Evolutionary conservation across 1,140 invertebrate genomes (phyloP).

Genomic region (Nephila pilipes): DNA sequence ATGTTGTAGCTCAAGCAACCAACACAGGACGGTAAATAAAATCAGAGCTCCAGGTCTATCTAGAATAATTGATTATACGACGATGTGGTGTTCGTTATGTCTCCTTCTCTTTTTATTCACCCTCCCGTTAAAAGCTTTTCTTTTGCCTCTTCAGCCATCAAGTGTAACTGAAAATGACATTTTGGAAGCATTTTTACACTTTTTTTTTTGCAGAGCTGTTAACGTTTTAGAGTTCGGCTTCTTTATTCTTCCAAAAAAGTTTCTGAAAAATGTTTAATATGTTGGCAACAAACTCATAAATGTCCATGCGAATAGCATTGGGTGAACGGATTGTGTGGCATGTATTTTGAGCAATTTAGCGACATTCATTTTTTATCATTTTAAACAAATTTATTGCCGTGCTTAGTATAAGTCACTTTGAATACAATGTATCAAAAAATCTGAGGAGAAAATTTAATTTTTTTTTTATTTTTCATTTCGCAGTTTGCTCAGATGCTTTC

Average conservation of each 20-base stretch:
- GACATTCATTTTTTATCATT: no score
- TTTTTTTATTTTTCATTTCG: no score
- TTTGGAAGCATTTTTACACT: conserved; percentile 33
- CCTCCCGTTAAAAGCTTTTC: conserved; percentile 63
- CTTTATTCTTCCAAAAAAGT: background rate
- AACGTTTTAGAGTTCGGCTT: background rate
- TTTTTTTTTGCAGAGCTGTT: conserved; percentile 21
- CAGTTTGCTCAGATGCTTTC: no score
- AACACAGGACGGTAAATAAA: conserved; percentile 46
- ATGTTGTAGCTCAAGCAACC: conserved; percentile 34
- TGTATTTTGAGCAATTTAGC: background rate
- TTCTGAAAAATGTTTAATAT: background rate
- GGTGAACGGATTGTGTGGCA: background rate
- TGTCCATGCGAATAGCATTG: background rate
- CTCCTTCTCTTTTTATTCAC: background rate
- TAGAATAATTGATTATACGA: conserved; percentile 67
- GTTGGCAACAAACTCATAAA: background rate
- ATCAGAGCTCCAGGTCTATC: conserved; percentile 46
- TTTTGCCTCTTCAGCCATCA: conserved; percentile 15
- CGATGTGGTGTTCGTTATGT: conserved; percentile 17
- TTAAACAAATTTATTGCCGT: no score
- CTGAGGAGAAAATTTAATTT: no score
- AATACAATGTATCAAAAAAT: no score
- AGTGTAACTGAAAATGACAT: conserved; percentile 59
- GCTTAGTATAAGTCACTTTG: no score